Evolutionary conservation across 2,113 vertebrate species (phyloP).

Genomic region (Archilochus colubris): DNA sequence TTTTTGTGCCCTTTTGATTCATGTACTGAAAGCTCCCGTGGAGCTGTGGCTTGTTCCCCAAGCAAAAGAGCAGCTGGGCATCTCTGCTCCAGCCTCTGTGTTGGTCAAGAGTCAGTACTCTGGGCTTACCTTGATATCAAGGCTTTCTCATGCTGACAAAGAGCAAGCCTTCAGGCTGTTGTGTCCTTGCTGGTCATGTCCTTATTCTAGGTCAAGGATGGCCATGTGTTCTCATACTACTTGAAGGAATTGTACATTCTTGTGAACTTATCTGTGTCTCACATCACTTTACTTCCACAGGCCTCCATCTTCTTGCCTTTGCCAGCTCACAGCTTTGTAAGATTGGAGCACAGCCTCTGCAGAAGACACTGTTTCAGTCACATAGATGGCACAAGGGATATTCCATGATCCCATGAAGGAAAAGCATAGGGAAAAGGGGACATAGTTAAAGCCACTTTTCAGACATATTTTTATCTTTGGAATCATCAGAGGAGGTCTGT

Average conservation of each 20-base stretch:
- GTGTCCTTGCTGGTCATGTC: background rate
- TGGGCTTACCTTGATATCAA: background rate
- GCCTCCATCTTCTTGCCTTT: background rate
- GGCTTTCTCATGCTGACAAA: background rate
- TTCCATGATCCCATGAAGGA: background rate
- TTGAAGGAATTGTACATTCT: background rate
- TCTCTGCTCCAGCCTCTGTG: background rate
- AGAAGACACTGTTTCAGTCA: background rate
- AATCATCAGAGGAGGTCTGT: background rate
- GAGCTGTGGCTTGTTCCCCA: background rate
- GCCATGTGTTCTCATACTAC: background rate
- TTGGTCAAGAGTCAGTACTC: background rate
- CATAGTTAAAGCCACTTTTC: background rate
- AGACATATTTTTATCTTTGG: background rate
- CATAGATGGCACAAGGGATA: background rate
- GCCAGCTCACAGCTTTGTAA: background rate
- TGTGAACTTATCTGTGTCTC: background rate
- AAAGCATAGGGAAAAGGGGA: background rate
- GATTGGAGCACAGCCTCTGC: background rate
- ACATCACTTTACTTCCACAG: background rate
- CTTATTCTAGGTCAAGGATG: background rate
- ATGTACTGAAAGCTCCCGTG: background rate
- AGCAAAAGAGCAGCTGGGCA: conserved; percentile 28
- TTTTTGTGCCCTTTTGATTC: background rate
- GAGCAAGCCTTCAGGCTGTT: background rate